Conservation (phyloP, 2,888 invertebrate species). For the Amphimallon solstitiale region DNA sequence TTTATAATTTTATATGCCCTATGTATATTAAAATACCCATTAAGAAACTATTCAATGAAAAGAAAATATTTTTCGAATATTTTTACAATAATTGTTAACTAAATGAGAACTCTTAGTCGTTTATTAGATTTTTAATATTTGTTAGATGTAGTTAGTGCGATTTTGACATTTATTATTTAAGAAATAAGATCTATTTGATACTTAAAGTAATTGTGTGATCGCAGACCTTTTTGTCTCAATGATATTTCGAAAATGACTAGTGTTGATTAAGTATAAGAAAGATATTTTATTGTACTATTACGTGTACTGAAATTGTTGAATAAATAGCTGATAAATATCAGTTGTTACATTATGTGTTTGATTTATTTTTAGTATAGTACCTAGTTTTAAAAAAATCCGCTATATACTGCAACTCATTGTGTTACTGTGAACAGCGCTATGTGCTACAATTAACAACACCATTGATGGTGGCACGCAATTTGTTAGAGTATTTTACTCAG, state of each 20-base stretch:
- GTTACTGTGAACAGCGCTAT: too few species aligned
- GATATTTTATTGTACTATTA: conserved; percentile 42
- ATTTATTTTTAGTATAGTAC: conserved; percentile 3
- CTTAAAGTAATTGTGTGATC: conserved; percentile 31
- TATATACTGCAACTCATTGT: too few species aligned
- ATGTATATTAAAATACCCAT: too few species aligned
- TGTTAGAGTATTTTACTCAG: too few species aligned
- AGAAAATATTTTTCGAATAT: conserved; percentile 27
- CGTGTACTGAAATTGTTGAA: conserved; percentile 43
- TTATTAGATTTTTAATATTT: conserved; percentile 27
- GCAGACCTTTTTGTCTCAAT: conserved; percentile 18
- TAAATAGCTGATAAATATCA: conserved; percentile 48
- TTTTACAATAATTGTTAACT: conserved; percentile 23
- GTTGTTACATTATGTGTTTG: conserved; percentile 43
- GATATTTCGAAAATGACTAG: conserved; percentile 37
- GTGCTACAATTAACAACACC: too few species aligned
- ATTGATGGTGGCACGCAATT: too few species aligned
- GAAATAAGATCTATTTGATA: conserved; percentile 22
- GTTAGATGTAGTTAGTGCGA: conserved; percentile 33
- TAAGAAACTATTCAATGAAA: not conserved
- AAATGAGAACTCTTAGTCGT: conserved; percentile 25
- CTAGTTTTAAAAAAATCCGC: too few species aligned
- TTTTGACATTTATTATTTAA: conserved; percentile 35
- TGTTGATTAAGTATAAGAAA: conserved; percentile 37
- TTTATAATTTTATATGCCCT: not conserved